Evolutionary conservation across 2,888 invertebrate species (phyloP).

Genomic region (Pachymerium ferrugineum): DNA sequence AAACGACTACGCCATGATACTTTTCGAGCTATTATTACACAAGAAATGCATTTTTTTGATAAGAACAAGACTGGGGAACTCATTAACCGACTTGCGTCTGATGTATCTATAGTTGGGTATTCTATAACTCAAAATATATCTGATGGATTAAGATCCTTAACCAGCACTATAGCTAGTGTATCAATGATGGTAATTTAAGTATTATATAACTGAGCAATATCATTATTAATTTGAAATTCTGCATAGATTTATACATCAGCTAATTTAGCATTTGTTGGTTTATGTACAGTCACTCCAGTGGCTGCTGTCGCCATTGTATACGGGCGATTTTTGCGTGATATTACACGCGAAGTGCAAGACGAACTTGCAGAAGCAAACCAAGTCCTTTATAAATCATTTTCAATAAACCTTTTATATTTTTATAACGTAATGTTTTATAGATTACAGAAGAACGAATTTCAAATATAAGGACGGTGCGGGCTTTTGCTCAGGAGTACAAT

Average conservation of each 20-base stretch:
- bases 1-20: conserved; percentile 69
- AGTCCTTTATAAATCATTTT: conserved; percentile 47
- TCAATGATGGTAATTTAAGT: conserved; percentile 81
- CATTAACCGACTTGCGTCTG: conserved; percentile 82
- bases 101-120: conserved; percentile 83
- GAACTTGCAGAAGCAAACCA: conserved; percentile 57
- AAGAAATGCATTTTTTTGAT: conserved; percentile 90
- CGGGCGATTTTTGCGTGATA: conserved; percentile 70
- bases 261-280: conserved; percentile 75
- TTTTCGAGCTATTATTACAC: conserved; percentile 71
- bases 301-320: conserved; percentile 67
- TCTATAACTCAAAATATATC: conserved; percentile 90
- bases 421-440: conserved; percentile 40
- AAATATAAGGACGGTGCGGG: conserved; percentile 87
- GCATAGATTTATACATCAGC: conserved; percentile 83
- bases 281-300: conserved; percentile 84
- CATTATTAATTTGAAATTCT: background rate
- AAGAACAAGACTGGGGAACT: conserved; percentile 83
- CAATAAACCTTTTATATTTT: background rate
- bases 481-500: conserved; percentile 76
- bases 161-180: conserved; percentile 80
- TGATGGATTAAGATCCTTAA: conserved; percentile 80
- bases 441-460: conserved; percentile 82
- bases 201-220: no score
- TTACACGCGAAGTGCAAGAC: conserved; percentile 68